A percentile compares a stretch with the other conserved stretches of the same genome.
These are phyloP conservation scores for Crypturellus tataupa DNA, from an alignment of 2,797 vertebrate genomes.

Conservation along the genomic window DNA sequence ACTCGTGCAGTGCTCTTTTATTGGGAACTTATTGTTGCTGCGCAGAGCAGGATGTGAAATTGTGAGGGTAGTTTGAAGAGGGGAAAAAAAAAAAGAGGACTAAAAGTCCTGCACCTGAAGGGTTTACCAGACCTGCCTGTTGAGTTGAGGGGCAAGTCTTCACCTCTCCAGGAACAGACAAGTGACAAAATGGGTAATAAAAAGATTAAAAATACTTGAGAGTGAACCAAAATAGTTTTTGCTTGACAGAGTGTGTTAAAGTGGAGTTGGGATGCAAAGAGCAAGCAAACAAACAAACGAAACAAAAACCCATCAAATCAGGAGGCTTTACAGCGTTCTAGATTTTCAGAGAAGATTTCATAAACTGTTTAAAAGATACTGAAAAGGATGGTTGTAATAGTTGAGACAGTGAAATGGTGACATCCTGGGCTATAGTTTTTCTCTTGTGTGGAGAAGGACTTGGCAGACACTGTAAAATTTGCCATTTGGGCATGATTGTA, in stretches of 20 bases:
- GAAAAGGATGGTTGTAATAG: not conserved
- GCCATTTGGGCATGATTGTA: not conserved
- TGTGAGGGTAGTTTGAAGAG: fast-evolving
- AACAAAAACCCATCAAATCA: not conserved
- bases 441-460: not conserved
- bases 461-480: not conserved
- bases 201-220: not conserved
- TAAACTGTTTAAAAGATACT: not conserved
- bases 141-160: not conserved
- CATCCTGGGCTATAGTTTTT: not conserved
- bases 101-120: not conserved
- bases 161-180: not conserved
- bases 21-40: not conserved
- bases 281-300: not conserved
- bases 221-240: not conserved
- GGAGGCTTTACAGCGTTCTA: not conserved
- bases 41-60: not conserved
- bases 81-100: not conserved
- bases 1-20: not conserved
- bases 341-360: not conserved
- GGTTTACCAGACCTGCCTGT: not conserved
- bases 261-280: not conserved
- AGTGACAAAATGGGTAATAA: not conserved
- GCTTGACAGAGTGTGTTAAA: not conserved
- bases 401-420: not conserved